Conservation (phyloP, 1,140 invertebrate genomes). For the Portunus trituberculatus region DNA sequence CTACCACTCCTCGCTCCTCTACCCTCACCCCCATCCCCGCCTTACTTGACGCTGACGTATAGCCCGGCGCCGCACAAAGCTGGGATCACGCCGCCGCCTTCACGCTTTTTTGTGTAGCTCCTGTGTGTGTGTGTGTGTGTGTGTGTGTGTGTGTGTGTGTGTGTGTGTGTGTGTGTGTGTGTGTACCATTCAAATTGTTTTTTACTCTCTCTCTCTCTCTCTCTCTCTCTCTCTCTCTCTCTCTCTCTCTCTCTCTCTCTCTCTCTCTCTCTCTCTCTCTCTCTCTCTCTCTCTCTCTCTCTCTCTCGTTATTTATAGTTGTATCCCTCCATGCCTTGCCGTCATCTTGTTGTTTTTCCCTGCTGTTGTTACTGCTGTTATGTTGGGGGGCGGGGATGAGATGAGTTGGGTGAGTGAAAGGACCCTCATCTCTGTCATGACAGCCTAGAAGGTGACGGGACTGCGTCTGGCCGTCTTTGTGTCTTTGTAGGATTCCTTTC, state of each 20-base stretch:
- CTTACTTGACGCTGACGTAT: constrained; percentile 22
- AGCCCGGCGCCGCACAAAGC: not conserved
- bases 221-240: not conserved
- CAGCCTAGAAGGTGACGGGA: too few species aligned
- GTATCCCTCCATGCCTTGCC: too few species aligned
- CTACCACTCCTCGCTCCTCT: not conserved
- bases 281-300: not conserved
- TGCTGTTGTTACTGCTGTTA: too few species aligned
- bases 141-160: not conserved
- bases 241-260: constrained; percentile 43
- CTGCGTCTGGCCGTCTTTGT: too few species aligned
- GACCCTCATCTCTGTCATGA: too few species aligned
- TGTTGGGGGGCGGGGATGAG: too few species aligned
- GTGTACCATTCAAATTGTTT: not conserved
- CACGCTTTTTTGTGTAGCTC: not conserved
- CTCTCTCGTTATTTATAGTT: not conserved
- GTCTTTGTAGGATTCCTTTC: too few species aligned
- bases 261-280: constrained; percentile 9
- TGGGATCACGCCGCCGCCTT: constrained; percentile 3
- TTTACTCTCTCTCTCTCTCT: too few species aligned
- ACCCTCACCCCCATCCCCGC: not conserved
- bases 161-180: constrained; percentile 7
- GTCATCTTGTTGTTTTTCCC: too few species aligned
- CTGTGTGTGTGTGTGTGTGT: not conserved
- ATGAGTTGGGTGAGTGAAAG: too few species aligned